A percentile compares a stretch with the other conserved stretches of the same genome.
phyloP scores from a whole-genome alignment of 2,113 vertebrate species.

The Trematomus loennbergii region DNA sequence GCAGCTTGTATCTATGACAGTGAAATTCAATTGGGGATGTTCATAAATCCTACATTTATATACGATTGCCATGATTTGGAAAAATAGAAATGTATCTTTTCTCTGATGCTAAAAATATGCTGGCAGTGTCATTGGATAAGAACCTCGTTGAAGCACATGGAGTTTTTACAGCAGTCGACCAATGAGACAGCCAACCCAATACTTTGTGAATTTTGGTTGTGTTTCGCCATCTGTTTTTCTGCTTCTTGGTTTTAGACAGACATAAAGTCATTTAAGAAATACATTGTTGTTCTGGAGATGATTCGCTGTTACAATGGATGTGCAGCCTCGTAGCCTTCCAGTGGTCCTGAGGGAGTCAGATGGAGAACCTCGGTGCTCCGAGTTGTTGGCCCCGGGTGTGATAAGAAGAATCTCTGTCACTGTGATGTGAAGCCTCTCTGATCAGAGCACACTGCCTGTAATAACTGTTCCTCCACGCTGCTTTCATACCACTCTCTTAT shows the following conservation, averaged over 20 bases:
- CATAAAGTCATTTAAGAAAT: background rate
- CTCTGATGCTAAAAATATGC: background rate
- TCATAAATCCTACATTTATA: background rate
- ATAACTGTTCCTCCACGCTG: slow-evolving; percentile 67
- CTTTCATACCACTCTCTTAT: slow-evolving; percentile 72
- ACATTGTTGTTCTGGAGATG: slow-evolving; percentile 29
- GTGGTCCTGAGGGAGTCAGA: slow-evolving; percentile 24
- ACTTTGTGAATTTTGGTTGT: background rate
- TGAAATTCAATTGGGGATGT: background rate
- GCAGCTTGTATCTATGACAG: too few species aligned
- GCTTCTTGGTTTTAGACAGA: background rate
- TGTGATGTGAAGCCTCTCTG: slow-evolving; percentile 72
- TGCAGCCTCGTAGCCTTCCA: background rate
- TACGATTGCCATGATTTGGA: background rate
- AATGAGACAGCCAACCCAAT: background rate
- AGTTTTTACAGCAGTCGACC: background rate
- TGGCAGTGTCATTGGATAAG: background rate
- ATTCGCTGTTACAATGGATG: slow-evolving; percentile 5
- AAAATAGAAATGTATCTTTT: background rate
- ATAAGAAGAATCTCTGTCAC: slow-evolving; percentile 58
- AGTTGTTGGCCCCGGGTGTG: slow-evolving; percentile 46
- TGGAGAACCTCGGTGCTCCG: slow-evolving; percentile 11
- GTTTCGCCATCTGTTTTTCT: background rate
- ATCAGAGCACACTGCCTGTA: slow-evolving; percentile 71
- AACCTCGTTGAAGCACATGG: background rate